Percentiles rank a stretch among this genome's conserved stretches.
phyloP scores from a whole-genome alignment of 2,797 vertebrate species.

The Euphonia xanthogaster region DNA sequence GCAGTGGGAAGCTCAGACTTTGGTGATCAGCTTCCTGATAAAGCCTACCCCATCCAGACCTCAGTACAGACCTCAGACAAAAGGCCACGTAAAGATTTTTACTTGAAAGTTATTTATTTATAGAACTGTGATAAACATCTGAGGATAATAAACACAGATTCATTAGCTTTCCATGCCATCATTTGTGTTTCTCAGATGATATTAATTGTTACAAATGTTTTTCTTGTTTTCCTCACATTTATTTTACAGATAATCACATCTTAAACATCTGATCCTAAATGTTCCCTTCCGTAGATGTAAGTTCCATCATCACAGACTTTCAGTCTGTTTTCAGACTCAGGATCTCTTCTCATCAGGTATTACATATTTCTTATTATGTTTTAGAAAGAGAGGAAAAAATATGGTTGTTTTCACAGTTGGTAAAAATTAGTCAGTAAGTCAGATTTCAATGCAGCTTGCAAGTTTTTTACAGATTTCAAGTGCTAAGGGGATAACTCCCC shows the following conservation, averaged over 20 bases:
- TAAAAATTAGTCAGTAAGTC: neutral
- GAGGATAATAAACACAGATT: neutral
- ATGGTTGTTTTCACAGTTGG: neutral
- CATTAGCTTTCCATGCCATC: neutral
- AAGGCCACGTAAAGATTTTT: neutral
- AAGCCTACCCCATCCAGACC: neutral
- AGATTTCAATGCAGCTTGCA: neutral
- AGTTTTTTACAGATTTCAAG: neutral
- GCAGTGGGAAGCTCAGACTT: neutral
- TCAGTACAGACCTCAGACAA: neutral
- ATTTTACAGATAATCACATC: neutral
- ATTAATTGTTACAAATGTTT: neutral
- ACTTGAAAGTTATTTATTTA: neutral
- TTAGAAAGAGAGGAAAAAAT: neutral
- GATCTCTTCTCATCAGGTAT: neutral
- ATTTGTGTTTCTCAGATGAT: neutral
- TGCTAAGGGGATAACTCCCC: neutral
- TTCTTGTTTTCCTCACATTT: neutral
- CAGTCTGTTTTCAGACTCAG: neutral
- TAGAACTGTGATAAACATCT: neutral
- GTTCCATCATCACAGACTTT: neutral
- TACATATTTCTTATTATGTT: neutral
- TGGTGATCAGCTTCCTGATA: neutral
- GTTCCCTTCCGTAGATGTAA: neutral
- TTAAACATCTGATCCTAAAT: neutral